These are phyloP conservation scores for Orthonychiurus folsomi DNA, from an alignment of 2,888 invertebrate species.

Conservation along the genomic window DNA sequence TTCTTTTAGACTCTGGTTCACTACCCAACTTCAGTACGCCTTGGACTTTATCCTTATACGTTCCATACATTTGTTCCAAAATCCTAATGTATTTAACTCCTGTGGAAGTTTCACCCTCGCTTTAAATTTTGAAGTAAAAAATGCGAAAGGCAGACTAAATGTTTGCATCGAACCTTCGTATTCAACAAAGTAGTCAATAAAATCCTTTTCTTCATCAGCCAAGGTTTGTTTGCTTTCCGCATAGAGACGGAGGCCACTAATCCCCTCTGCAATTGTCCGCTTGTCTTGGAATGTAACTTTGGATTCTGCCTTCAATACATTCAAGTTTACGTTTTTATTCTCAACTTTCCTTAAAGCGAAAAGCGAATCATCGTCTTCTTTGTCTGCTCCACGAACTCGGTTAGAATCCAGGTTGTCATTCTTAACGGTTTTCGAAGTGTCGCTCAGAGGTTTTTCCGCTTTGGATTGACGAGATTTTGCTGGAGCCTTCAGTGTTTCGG, in stretches of 20 bases:
- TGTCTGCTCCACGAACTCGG: no score
- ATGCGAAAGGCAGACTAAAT: no score
- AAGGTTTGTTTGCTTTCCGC: neutral
- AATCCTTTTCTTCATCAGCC: constrained; percentile 5
- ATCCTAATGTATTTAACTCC: constrained; percentile 10
- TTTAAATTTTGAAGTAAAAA: no score
- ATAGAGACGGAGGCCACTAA: neutral
- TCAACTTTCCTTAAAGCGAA: neutral
- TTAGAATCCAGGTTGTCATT: no score
- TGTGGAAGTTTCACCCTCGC: no score
- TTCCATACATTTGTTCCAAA: neutral
- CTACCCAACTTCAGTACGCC: neutral
- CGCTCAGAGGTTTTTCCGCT: no score
- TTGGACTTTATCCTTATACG: neutral
- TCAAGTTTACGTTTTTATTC: neutral
- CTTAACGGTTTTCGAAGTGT: no score
- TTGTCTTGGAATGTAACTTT: neutral
- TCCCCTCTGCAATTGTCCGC: neutral
- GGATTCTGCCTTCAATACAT: neutral
- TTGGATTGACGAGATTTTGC: neutral
- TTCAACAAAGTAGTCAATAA: constrained; percentile 17
- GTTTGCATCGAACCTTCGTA: no score
- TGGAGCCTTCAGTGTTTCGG: no score
- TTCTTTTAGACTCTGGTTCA: neutral
- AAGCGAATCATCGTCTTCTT: neutral